Evolutionary conservation across 2,797 vertebrate genomes (phyloP), one percentile per base, ranked within the genome.

Genomic region (Arrhamphus sclerolepis): DNA sequence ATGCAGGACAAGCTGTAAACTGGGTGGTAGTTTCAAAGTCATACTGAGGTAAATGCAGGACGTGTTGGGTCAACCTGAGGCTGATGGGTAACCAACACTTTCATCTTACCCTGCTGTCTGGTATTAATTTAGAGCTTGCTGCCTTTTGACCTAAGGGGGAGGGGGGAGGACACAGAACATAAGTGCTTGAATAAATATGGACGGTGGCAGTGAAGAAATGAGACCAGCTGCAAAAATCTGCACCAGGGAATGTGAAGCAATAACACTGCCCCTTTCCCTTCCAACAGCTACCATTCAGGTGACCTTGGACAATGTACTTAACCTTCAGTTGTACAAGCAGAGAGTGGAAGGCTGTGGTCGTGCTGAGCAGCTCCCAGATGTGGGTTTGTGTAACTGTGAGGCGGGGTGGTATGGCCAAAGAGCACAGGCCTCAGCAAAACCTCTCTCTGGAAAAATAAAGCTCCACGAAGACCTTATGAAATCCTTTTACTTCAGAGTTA

Each of bases 31-130:
- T 28, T 11, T 34, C 31, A 28, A 58, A 76, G 76, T 71, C 61
- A 62, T 66, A 40, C 56, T 2, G 4, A 73, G 69, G 71, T 61
- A 68, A 66, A 63, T 56, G 42, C 42, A 41, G 44, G 43, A 18
- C 40, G 13, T 17, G 1, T 40, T 21, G 17, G 47, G 21, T 73
- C 21, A 43, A 6, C 41, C 34, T 8, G 52, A 61, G 24, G 57
- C 40, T 69, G 56, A 64, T 70, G 70, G 48, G 57, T 63, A 46
- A 56, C 56, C 40, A 44, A 10, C 6, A 18, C 63, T 78, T 78
- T 80, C 50, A 77, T 85, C 75, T 79, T 63, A 38, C 70, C 7
- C 47, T 41, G 41, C 39, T 14, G 56, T 79, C 66, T 87, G 79
- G 75, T 58, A 77, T 79, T 63, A 73, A 71, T 84, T 75, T 79